Evolutionary conservation across 2,797 vertebrate species (phyloP), one percentile per base, ranked within the genome.

Genomic region (Erithacus rubecula): DNA sequence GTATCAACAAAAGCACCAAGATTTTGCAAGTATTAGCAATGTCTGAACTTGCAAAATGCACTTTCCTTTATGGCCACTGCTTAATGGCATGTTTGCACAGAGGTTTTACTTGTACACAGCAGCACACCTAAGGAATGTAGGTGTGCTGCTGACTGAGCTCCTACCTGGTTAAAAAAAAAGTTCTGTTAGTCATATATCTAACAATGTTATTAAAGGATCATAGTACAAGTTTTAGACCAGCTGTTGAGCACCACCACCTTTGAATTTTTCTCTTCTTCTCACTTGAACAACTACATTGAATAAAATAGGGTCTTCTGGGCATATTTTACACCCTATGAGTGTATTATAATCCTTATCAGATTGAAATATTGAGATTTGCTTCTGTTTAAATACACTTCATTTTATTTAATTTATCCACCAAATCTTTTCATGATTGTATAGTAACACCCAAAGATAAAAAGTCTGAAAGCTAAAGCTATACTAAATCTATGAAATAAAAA

Each of bases 111-210:
- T 47, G 11, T 43, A 19, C 62, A 64, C 17, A 67, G 43, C 44
- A 87, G n/a, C 16, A 51, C 10, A 59, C 4, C 13, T 49, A 27
- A 81, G 43, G 13, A 92, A 78, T 47, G 16, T 10, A 10, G 21
- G 8, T 36, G n/a, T 32, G 27, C 49, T 53, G n/a, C n/a, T 24
- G 16, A 52, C 4, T 0, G 3, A 62, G 1, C 2, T 67, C 11
- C 24, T 76, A 30, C 7, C 2, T 67, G 4, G 8, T 39, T 36
- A 47, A 34, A 60, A 53, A 53, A 26, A 12, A 68, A 7, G 0
- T 6, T 58, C 11, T 44, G 5, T 67, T 70, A 76, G 5, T 27
- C 10, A 34, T 52, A 74, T 80, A 76, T 8, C 5, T 2, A 67
- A 18, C 8, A 56, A 34, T 41, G 11, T 24, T 74, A 52, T 41